Evolutionary conservation across 2,888 invertebrate genomes (phyloP), one percentile per base, ranked within the genome.

Genomic region (Drosophila emarginata): DNA sequence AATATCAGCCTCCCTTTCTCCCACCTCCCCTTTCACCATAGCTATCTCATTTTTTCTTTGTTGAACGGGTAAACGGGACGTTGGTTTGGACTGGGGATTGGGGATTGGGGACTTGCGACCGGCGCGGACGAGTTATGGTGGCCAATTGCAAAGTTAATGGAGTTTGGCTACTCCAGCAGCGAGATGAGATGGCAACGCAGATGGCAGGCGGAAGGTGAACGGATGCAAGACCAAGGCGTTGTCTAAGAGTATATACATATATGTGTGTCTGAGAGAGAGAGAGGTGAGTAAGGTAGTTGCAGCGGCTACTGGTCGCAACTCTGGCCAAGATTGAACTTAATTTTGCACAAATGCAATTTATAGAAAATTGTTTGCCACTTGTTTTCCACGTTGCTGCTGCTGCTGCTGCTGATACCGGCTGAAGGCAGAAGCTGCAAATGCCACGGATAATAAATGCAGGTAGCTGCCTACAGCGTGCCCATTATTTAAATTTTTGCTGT

Each of bases 111-210:
- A 58, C 64, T 61, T 71, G 36, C 65, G 57, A 58, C 39, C 66
- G 72, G 53, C 69, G 53, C 69, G 64, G 73, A 72, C 82, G 77
- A 88, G 79, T 87, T 88, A 87, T 88, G 85, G 88, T 85, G 79
- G 89, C 85, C 88, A 83, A 88, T 89, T 88, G 89, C 81, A 78
- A 87, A 88, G 89, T 87, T 88, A 88, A 88, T 88, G 87, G 88
- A 89, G 79, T 89, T 89, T 88, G 77, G 89, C 88, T 88, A 89
- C 88, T 88, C 87, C 83, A 88, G 79, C 83, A 80, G 79, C 77
- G 80, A 56, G 58, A 63, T 18, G 59, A 50, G 40, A 37, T 65
- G 67, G 56, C 39, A 40, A 52, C 52, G 39, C 64, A 37, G 37
- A 36, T 39, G 51, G 57, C 51, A 56, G 70, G 54, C 45, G 51